phyloP scores from a whole-genome alignment of 2,797 vertebrate genomes.

The Lycodopsis pacificus region DNA sequence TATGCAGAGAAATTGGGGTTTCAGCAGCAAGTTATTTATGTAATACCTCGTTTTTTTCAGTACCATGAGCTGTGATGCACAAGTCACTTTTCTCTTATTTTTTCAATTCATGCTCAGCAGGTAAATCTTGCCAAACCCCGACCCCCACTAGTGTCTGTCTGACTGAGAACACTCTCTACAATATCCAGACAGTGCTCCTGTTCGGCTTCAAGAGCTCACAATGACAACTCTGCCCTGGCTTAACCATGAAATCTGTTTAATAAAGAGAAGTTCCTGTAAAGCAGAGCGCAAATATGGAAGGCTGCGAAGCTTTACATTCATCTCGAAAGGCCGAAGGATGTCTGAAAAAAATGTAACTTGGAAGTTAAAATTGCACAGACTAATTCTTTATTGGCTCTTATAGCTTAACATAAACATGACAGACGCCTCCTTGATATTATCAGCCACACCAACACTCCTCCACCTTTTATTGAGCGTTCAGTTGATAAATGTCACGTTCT shows the following conservation, averaged over 20 bases:
- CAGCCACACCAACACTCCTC: background rate
- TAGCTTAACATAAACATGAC: background rate
- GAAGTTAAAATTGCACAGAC: background rate
- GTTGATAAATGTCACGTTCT: background rate
- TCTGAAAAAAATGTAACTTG: background rate
- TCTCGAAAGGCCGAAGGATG: background rate
- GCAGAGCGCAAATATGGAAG: background rate
- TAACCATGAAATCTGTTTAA: background rate
- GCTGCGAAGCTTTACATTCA: background rate
- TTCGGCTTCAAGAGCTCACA: background rate
- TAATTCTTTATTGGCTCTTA: background rate
- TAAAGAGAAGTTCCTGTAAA: background rate
- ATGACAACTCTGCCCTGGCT: background rate
- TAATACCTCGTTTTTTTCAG: background rate
- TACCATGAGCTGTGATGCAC: background rate
- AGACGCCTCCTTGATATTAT: background rate
- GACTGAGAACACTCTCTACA: too few species aligned
- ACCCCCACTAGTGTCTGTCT: background rate
- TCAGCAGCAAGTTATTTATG: background rate
- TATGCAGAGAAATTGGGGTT: too few species aligned
- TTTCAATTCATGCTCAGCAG: background rate
- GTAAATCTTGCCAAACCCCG: background rate
- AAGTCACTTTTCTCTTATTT: rapidly evolving
- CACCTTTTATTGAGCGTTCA: background rate
- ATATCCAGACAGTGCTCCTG: background rate